Evolutionary conservation across 1,140 invertebrate genomes (phyloP).

Genomic region (Harpegnathos saltator): DNA sequence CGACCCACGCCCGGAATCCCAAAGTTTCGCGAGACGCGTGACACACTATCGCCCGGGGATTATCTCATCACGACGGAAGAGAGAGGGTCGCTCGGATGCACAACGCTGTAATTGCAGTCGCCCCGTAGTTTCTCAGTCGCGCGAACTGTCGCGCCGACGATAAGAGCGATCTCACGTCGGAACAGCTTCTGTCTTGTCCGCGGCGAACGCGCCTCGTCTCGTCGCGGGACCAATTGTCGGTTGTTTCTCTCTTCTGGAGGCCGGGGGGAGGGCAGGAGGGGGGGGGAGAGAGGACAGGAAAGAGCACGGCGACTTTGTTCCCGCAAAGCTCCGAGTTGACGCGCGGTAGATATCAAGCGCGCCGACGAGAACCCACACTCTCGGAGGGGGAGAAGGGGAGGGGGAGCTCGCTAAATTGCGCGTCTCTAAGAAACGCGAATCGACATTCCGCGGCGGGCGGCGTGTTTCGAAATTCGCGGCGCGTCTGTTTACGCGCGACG

Average conservation of each 20-base stretch:
- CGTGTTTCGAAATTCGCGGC: too few species aligned
- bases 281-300: too few species aligned
- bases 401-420: too few species aligned
- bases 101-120: slow-evolving; percentile 8
- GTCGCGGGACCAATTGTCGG: background rate
- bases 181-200: background rate
- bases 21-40: slow-evolving; percentile 25
- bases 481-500: too few species aligned
- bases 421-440: too few species aligned
- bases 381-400: too few species aligned
- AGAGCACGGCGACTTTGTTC: background rate
- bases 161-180: background rate
- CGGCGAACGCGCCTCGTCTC: too few species aligned
- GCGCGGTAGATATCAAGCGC: too few species aligned
- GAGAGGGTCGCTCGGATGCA: background rate
- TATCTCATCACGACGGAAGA: slow-evolving; percentile 7
- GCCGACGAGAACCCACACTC: too few species aligned
- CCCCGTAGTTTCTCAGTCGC: background rate
- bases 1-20: slow-evolving; percentile 33
- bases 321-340: too few species aligned
- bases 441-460: too few species aligned
- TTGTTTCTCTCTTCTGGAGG: background rate
- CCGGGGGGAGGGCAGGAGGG: too few species aligned
- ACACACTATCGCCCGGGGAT: background rate
- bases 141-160: slow-evolving; percentile 2